Evolutionary conservation across 1,140 invertebrate genomes (phyloP).

Genomic region (Halesus radiatus): DNA sequence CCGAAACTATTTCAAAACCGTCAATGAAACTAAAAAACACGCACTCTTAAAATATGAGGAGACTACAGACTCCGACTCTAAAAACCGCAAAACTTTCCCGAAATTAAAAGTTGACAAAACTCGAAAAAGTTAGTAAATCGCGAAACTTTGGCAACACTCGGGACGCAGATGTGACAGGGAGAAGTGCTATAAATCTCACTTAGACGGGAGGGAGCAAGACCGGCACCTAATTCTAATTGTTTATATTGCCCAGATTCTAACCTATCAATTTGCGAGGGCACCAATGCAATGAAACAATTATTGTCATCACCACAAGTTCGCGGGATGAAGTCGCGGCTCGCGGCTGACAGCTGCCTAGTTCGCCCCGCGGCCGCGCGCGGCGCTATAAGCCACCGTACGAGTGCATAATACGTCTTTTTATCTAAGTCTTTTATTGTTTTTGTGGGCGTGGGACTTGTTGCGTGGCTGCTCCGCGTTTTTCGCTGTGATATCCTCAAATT

Average conservation of each 20-base stretch:
- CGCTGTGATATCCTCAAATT: not conserved
- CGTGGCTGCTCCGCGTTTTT: not conserved
- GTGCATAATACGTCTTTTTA: not conserved
- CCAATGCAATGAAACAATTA: slow-evolving; percentile 41
- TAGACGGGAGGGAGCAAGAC: not conserved
- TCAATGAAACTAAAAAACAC: slow-evolving; percentile 36
- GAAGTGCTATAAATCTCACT: slow-evolving; percentile 16
- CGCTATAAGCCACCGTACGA: not conserved
- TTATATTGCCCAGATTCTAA: slow-evolving; percentile 41
- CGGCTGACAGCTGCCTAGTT: slow-evolving; percentile 30
- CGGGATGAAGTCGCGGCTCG: slow-evolving; percentile 36
- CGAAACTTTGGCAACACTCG: slow-evolving; percentile 39
- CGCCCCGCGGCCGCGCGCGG: slow-evolving; percentile 9
- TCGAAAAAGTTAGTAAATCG: slow-evolving; percentile 27
- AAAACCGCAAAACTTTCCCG: slow-evolving; percentile 42
- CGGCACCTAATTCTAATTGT: slow-evolving; percentile 24
- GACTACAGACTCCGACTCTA: slow-evolving; percentile 4
- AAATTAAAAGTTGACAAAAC: slow-evolving; percentile 47
- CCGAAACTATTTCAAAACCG: slow-evolving; percentile 39
- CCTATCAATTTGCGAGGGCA: slow-evolving; percentile 42
- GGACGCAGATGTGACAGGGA: slow-evolving; percentile 1
- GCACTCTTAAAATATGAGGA: not conserved
- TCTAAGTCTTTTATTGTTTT: slow-evolving; percentile 14
- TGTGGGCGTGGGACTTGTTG: slow-evolving; percentile 29
- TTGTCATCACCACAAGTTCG: slow-evolving; percentile 35